Percentiles rank a stretch among this genome's conserved stretches.
Conservation (phyloP, 2,888 invertebrate genomes). For the Zaprionus lineosus region DNA sequence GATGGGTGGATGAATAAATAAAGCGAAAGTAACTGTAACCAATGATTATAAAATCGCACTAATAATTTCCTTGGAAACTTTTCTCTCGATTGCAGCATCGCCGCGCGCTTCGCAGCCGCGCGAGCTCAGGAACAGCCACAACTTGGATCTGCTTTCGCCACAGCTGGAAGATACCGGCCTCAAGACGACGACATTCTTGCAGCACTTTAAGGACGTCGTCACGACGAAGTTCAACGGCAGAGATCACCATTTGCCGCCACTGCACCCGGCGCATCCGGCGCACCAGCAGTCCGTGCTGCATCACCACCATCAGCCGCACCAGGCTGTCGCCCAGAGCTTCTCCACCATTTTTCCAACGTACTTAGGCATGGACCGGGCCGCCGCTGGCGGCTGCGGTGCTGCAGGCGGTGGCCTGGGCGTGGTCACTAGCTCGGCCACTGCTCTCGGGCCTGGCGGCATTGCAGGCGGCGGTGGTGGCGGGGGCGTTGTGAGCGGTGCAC, state of each 20-base stretch:
- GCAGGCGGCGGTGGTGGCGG: conserved; percentile 62
- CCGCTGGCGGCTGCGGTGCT: conserved; percentile 73
- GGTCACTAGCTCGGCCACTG: conserved; percentile 65
- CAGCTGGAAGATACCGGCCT: conserved; percentile 82
- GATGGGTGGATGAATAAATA: no score
- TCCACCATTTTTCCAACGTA: conserved; percentile 82
- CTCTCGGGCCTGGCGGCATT: conserved; percentile 73
- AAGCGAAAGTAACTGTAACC: conserved; percentile 33
- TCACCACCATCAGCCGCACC: conserved; percentile 80
- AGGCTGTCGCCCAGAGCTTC: conserved; percentile 81
- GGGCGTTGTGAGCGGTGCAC: conserved; percentile 63
- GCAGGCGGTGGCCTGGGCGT: conserved; percentile 70
- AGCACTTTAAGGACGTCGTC: conserved; percentile 83
- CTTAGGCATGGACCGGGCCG: conserved; percentile 81
- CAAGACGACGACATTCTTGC: conserved; percentile 83
- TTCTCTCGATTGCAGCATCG: conserved; percentile 45
- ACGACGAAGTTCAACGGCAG: conserved; percentile 83
- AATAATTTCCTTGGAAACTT: neutral
- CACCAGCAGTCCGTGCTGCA: conserved; percentile 79
- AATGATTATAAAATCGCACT: conserved; percentile 1
- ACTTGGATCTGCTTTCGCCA: conserved; percentile 75
- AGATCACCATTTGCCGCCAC: conserved; percentile 80
- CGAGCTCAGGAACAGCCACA: conserved; percentile 70
- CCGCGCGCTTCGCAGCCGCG: conserved; percentile 56
- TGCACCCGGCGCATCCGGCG: conserved; percentile 76